Conservation (phyloP, 92 coral and sea anemone species). For the Porites evermanni region DNA sequence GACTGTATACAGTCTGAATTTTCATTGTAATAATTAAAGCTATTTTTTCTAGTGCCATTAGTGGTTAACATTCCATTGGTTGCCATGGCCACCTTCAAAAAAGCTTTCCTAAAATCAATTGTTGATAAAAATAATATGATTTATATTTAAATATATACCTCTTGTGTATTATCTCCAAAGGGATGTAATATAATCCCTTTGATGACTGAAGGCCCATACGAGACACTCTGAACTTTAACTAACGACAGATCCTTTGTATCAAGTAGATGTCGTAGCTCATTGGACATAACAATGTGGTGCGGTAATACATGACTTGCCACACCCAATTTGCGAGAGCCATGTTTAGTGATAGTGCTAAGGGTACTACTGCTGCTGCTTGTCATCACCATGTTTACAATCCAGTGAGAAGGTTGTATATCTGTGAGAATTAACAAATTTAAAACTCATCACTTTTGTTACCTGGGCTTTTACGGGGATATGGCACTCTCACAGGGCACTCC, state of each 20-base stretch:
- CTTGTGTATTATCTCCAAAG: slow-evolving; percentile 46
- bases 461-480: no score
- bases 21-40: no score
- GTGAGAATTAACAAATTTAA: neutral
- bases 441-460: no score
- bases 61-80: no score
- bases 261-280: slow-evolving; percentile 65
- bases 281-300: slow-evolving; percentile 63
- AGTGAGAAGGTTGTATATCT: neutral
- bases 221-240: slow-evolving; percentile 59
- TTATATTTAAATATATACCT: slow-evolving; percentile 38
- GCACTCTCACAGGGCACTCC: no score
- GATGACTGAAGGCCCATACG: slow-evolving; percentile 63
- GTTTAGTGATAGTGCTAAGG: neutral
- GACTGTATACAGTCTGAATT: no score
- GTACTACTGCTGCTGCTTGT: slow-evolving; percentile 12
- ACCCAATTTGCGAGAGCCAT: neutral
- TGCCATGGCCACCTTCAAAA: no score
- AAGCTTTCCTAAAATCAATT: no score
- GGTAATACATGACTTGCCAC: slow-evolving; percentile 57
- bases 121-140: no score
- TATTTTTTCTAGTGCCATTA: no score
- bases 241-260: slow-evolving; percentile 68
- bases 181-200: slow-evolving; percentile 91
- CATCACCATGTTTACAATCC: slow-evolving; percentile 42